These are phyloP conservation scores for Poliocrania exsul DNA, from an alignment of 2,797 vertebrate species.

Conservation along the genomic window DNA sequence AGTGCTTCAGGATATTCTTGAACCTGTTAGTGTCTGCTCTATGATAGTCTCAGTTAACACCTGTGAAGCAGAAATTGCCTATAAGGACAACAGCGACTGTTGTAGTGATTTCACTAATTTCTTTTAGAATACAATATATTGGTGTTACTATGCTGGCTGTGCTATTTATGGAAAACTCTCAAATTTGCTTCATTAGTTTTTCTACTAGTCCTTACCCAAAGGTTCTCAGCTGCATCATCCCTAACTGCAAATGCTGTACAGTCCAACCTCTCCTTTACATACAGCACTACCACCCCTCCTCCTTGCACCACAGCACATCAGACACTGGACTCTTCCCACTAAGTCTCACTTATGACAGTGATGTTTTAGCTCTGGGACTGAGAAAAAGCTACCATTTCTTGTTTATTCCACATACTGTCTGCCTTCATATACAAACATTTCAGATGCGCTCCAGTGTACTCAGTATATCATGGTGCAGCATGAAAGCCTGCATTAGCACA, in stretches of 20 bases:
- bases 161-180: neutral
- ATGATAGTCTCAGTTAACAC: neutral
- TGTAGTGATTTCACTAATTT: neutral
- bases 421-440: neutral
- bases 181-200: neutral
- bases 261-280: neutral
- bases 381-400: neutral
- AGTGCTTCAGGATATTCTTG: neutral
- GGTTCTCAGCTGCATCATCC: neutral
- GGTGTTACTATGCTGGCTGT: neutral
- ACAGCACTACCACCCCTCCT: rapidly evolving
- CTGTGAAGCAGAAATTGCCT: neutral
- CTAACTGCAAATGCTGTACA: rapidly evolving
- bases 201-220: neutral
- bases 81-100: rapidly evolving
- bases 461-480: rapidly evolving
- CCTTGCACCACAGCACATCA: neutral
- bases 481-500: neutral
- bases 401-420: neutral
- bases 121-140: neutral
- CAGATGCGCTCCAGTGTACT: rapidly evolving
- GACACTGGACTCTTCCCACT: neutral
- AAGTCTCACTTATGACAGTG: neutral
- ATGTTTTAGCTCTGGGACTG: neutral
- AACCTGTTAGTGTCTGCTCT: neutral